These are phyloP conservation scores for Hiodon alosoides DNA, from an alignment of 2,113 vertebrate species.

Conservation along the genomic window DNA sequence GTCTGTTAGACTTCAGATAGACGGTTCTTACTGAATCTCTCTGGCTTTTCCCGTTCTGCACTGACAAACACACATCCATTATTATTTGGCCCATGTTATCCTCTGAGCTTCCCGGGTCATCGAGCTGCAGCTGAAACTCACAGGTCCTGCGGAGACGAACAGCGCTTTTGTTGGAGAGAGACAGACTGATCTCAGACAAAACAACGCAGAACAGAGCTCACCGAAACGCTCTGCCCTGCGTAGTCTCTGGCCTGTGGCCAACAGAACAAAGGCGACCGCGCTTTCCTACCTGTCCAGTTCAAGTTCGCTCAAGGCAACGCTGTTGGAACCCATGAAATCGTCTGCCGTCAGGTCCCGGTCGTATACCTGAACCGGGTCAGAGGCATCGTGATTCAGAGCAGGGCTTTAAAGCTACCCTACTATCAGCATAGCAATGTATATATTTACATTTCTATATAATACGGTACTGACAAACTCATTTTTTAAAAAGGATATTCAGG, in stretches of 20 bases:
- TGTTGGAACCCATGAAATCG: constrained; percentile 92
- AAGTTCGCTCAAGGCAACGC: constrained; percentile 67
- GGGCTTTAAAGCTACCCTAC: neutral
- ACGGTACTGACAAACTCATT: neutral
- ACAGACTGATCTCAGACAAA: neutral
- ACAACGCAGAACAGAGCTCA: neutral
- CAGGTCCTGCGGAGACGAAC: constrained; percentile 55
- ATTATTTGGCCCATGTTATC: constrained; percentile 89
- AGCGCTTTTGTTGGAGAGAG: too few species aligned
- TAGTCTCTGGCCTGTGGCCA: too few species aligned
- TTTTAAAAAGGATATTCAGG: too few species aligned
- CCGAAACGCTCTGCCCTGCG: neutral
- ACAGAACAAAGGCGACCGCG: neutral
- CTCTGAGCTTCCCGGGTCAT: constrained; percentile 91
- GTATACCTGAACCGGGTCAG: constrained; percentile 69
- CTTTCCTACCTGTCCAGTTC: constrained; percentile 78
- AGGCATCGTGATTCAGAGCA: too few species aligned
- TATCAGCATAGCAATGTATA: too few species aligned
- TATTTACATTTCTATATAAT: too few species aligned
- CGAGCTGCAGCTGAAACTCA: constrained; percentile 71
- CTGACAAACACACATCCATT: constrained; percentile 74
- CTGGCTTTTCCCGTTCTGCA: constrained; percentile 72
- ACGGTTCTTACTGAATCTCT: constrained; percentile 54
- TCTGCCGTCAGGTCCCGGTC: constrained; percentile 90
- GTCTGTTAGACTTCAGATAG: neutral